Conservation (phyloP, 2,797 vertebrate genomes). For the Synaphobranchus kaupii region DNA sequence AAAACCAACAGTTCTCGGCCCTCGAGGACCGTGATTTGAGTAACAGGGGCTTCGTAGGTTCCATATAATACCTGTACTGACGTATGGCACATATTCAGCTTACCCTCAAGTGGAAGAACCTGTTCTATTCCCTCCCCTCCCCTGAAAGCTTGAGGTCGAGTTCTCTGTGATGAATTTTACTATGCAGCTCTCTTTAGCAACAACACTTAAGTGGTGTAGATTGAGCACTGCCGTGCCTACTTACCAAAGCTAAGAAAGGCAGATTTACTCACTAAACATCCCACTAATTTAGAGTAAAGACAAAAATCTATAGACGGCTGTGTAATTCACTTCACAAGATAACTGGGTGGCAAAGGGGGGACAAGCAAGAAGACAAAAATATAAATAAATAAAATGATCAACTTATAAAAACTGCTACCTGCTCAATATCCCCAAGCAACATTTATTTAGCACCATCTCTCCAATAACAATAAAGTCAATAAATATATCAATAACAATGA, state of each 20-base stretch:
- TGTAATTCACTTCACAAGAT: constrained; percentile 66
- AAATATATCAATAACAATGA: neutral
- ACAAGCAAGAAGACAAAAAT: neutral
- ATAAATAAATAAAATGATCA: neutral
- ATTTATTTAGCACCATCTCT: neutral
- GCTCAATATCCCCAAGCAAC: neutral
- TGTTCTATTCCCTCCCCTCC: neutral
- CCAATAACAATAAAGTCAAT: neutral
- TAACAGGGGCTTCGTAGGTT: neutral
- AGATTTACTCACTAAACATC: constrained; percentile 66
- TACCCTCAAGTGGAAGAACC: neutral
- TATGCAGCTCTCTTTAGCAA: constrained; percentile 12
- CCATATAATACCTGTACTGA: neutral
- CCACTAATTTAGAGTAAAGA: constrained; percentile 66
- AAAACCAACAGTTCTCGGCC: too few species aligned
- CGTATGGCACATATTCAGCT: neutral
- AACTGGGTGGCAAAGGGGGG: constrained; percentile 45
- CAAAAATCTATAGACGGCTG: constrained; percentile 64
- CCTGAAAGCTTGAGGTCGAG: neutral
- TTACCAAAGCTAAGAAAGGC: constrained; percentile 64
- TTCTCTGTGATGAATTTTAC: constrained; percentile 27
- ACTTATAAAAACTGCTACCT: neutral
- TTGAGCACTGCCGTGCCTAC: constrained; percentile 51
- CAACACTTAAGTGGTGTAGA: constrained; percentile 16
- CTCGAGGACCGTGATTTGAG: too few species aligned